Conservation (phyloP, 92 coral and sea anemone genomes). For the Phenganax marumi region DNA sequence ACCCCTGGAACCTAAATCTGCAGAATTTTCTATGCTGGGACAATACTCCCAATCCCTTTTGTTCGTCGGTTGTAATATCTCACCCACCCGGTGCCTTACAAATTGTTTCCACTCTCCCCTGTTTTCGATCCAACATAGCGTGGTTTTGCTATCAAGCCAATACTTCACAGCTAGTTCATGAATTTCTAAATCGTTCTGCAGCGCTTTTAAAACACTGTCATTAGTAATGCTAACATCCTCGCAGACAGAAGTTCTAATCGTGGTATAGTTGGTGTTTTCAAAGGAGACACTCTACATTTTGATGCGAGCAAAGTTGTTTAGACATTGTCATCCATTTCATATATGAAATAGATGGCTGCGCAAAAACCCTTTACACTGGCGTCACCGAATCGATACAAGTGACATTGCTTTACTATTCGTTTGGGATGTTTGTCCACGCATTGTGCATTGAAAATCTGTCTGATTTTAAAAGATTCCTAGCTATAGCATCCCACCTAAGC, state of each 20-base stretch:
- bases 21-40: neutral
- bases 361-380: neutral
- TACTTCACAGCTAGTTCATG: neutral
- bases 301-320: neutral
- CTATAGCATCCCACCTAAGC: too few species aligned
- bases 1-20: neutral
- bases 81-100: neutral
- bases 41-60: neutral
- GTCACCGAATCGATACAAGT: neutral
- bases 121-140: constrained; percentile 12
- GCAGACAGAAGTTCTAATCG: neutral
- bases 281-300: neutral
- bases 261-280: neutral
- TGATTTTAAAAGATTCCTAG: neutral
- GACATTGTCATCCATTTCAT: too few species aligned
- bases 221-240: neutral
- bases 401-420: neutral
- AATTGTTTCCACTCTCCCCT: neutral
- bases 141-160: neutral
- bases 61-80: neutral
- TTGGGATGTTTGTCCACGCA: neutral
- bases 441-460: neutral
- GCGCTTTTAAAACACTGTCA: neutral
- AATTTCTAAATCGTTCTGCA: neutral
- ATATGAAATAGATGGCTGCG: too few species aligned